Base-by-base conservation (phyloP, 2,888 invertebrate species). In the Hypomecis punctinalis region DNA sequence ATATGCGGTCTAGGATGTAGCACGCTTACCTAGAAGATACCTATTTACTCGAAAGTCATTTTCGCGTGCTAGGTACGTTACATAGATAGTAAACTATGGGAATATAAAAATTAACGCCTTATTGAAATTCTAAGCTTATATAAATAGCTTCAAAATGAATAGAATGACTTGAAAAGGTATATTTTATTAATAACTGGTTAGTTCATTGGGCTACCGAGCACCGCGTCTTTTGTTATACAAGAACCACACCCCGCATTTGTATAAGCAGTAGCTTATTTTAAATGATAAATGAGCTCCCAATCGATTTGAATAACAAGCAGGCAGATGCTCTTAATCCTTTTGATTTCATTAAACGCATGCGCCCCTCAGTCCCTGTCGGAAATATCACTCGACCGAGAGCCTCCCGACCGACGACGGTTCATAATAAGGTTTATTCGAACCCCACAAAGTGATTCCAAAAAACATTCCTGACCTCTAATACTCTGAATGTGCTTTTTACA, bases 251-350 rank as follows among this genome's bases (percentile, higher is more conserved):
- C 89, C 80, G 78, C 86, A 87, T 89, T 90, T 91, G 90, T 91
- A 89, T 91, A 91, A 89, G 91, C 89, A 88, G 90, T 90, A 91
- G 91, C 91, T 91, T 93, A 89, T 91, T 91, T 90, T 83, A 90
- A 91, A 91, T 92, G 91, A 92, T 92, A 91, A 92, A 93, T 84
- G 91, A 90, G 90, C 90, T 89, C 90, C 87, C 90, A 85, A 93
- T 92, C 90, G 91, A 92, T 92, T 93, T 93, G 90, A 93, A 92
- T 92, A 93, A 92, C 90, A 93, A 93, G 88, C 86, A 88, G 90
- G 91, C 93, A 93, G 93, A 93, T 93, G 93, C 91, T 90, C 84
- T 91, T 92, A 92, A 93, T 93, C 93, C 93, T 90, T 92, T 92
- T 93, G 90, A 92, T 92, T 92, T 91, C 90, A 91, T 92, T 93